Base-by-base conservation (phyloP, 1,140 invertebrate genomes). In the Oreohelix idahoensis region DNA sequence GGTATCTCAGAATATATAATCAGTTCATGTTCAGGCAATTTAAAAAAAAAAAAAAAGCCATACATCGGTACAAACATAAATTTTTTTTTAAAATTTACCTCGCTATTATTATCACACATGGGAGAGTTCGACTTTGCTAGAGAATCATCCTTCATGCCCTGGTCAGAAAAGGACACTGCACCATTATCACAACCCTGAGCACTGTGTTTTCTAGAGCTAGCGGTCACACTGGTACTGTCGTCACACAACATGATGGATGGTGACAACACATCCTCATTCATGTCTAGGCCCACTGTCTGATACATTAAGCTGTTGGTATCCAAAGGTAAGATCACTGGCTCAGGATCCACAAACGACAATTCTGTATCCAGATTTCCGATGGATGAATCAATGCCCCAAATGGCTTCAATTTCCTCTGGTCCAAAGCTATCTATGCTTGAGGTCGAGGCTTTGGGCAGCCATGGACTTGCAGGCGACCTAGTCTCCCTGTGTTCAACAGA, bases 51-150 rank as follows among this genome's bases (percentile, higher is more conserved):
- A n/a, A n/a, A n/a, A n/a, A n/a, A n/a, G n/a, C n/a, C n/a, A n/a
- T n/a, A n/a, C n/a, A n/a, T n/a, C n/a, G n/a, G n/a, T n/a, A n/a
- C n/a, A n/a, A n/a, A n/a, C n/a, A n/a, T n/a, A n/a, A n/a, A n/a
- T 15, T 45, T 45, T 45, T 45, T 45, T 45, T 45, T 45, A 45
- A 58, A 58, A 58, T 11, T 85, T 79, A 87, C 88, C 82, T 85
- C 86, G 85, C 85, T 87, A 49, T 83, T 87, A 69, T 79, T 86
- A 86, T 89, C 88, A 86, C 86, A 88, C 66, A 84, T 70, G 20
- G 87, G 86, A 26, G 87, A 87, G 32, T 83, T 87, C n/a, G 87
- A 85, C 51, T 81, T 70, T 2, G 29, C 39, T 38, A 35, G 53
- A 13, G 77, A 66, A 29, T 39, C 77, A 36, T 58, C 51, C 20